A percentile compares a stretch with the other conserved stretches of the same genome.
Evolutionary conservation across 2,797 vertebrate genomes (phyloP).

Genomic region (Lacerta agilis): DNA sequence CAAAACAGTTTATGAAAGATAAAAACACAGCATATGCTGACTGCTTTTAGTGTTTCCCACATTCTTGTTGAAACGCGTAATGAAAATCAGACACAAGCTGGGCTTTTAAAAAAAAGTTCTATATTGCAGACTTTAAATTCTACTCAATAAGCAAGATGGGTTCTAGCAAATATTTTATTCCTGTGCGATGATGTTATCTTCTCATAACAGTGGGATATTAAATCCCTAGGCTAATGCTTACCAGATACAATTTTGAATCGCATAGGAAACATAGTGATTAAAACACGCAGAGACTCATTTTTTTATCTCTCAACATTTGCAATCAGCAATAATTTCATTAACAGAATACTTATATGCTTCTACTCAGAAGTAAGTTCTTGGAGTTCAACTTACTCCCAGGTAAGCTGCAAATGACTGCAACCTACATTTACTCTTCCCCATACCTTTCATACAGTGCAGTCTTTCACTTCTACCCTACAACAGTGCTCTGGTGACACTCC

Average conservation of each 20-base stretch:
- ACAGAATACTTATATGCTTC: not conserved
- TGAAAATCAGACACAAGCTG: slow-evolving; percentile 8
- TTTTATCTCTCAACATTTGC: not conserved
- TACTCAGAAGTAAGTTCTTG: not conserved
- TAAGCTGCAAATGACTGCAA: too few species aligned
- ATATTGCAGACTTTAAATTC: not conserved
- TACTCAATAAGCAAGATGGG: not conserved
- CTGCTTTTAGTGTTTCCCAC: slow-evolving; percentile 23
- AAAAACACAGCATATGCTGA: slow-evolving; percentile 36
- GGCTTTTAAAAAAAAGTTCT: not conserved
- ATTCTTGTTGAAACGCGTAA: slow-evolving; percentile 15
- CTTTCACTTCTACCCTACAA: not conserved
- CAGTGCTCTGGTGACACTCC: not conserved
- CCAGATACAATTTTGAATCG: slow-evolving; percentile 13
- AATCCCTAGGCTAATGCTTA: accelerated
- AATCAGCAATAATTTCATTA: not conserved
- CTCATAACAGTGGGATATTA: slow-evolving; percentile 2
- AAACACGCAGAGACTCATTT: not conserved
- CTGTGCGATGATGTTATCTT: not conserved
- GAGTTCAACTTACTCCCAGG: not conserved
- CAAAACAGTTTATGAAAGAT: slow-evolving; percentile 41
- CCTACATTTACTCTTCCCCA: not conserved
- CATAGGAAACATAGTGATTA: not conserved
- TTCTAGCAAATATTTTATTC: not conserved
- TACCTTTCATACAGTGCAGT: not conserved